phyloP scores from a whole-genome alignment of 2,888 invertebrate genomes.

The Omphaloscelis lunosa region DNA sequence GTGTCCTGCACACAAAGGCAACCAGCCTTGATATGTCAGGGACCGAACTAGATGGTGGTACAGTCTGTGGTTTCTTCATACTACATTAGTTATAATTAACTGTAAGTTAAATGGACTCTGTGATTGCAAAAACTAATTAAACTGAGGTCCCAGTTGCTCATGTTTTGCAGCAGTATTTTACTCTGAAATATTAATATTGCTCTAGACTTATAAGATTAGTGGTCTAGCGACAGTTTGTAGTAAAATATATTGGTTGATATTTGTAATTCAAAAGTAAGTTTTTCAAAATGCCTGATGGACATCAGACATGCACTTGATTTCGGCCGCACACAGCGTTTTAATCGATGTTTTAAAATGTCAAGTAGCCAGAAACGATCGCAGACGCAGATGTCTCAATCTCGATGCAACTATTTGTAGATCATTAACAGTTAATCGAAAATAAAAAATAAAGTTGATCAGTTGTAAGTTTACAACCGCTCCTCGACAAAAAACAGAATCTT shows the following conservation, averaged over 20 bases:
- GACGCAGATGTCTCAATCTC: constrained; percentile 10
- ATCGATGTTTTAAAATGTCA: constrained; percentile 9
- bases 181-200: constrained; percentile 23
- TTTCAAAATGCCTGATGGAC: background rate
- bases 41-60: constrained; percentile 59
- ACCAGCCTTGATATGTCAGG: constrained; percentile 75
- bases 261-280: constrained; percentile 13
- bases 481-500: background rate
- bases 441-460: constrained; percentile 2
- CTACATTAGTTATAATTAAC: constrained; percentile 42
- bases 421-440: background rate
- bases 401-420: constrained; percentile 13
- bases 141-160: constrained; percentile 9
- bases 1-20: constrained; percentile 65
- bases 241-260: constrained; percentile 5
- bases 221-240: constrained; percentile 13
- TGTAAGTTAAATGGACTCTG: constrained; percentile 14
- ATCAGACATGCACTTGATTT: constrained; percentile 2
- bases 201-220: constrained; percentile 24
- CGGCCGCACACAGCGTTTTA: constrained; percentile 12
- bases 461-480: background rate
- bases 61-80: constrained; percentile 45
- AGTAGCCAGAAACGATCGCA: constrained; percentile 10
- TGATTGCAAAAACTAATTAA: constrained; percentile 46
- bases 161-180: constrained; percentile 14